Evolutionary conservation across 2,888 invertebrate species (phyloP).

Genomic region (Chouioia cunea): DNA sequence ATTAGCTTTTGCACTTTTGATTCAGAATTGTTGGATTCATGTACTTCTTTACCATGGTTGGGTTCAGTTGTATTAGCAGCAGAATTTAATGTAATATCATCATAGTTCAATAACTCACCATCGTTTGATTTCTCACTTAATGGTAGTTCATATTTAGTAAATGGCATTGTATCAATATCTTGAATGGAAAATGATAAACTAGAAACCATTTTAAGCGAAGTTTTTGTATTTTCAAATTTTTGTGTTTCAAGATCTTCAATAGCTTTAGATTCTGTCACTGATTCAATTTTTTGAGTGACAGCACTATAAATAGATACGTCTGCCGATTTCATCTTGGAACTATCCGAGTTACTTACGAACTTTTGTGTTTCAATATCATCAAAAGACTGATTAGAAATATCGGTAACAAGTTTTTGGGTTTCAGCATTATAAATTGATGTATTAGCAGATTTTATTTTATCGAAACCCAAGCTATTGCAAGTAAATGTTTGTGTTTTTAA

Average conservation of each 20-base stretch:
- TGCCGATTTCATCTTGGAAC: background rate
- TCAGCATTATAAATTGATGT: conserved; percentile 32
- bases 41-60: conserved; percentile 2
- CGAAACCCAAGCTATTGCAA: background rate
- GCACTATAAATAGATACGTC: conserved; percentile 27
- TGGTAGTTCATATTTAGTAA: background rate
- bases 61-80: background rate
- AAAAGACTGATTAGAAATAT: conserved; percentile 10
- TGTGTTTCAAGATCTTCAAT: conserved; percentile 19
- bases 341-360: background rate
- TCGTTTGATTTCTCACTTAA: background rate
- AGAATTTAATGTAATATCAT: conserved; percentile 8
- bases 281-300: conserved; percentile 16
- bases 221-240: conserved; percentile 1
- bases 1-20: background rate
- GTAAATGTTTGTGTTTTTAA: conserved; percentile 26
- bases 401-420: conserved; percentile 23
- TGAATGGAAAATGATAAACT: conserved; percentile 9
- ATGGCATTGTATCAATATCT: conserved; percentile 14
- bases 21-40: background rate
- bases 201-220: background rate
- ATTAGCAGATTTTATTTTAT: conserved; percentile 17
- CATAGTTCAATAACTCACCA: background rate
- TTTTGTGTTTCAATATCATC: conserved; percentile 29
- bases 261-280: background rate